phyloP scores from a whole-genome alignment of 2,113 vertebrate species.

The Melanerpes aurifrons region DNA sequence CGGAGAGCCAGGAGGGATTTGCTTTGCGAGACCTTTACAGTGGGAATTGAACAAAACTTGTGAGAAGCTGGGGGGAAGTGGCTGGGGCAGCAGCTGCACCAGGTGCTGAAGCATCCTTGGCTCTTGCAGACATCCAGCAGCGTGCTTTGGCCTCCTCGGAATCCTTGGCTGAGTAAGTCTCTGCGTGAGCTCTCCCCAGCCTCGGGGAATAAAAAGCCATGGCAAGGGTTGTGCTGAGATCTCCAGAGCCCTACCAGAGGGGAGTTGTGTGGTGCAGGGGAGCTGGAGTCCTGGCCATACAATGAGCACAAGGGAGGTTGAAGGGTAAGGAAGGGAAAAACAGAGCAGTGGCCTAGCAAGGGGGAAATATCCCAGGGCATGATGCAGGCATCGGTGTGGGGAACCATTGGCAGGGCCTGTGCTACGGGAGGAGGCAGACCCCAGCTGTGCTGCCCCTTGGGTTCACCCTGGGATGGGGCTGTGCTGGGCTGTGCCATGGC shows the following conservation, averaged over 20 bases:
- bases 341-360: neutral
- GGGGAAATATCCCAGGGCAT: neutral
- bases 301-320: neutral
- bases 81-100: neutral
- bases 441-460: fast-evolving
- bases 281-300: fast-evolving
- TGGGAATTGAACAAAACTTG: neutral
- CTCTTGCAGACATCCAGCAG: fast-evolving
- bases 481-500: neutral
- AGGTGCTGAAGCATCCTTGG: conserved; percentile 39
- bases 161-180: conserved; percentile 13
- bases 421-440: neutral
- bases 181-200: neutral
- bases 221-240: neutral
- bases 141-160: fast-evolving
- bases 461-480: neutral
- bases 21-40: neutral
- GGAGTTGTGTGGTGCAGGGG: neutral
- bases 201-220: neutral
- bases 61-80: neutral
- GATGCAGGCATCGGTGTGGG: neutral
- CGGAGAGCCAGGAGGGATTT: conserved; percentile 28
- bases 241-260: neutral
- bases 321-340: neutral
- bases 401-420: neutral